Conservation (phyloP, 2,797 vertebrate genomes). For the Poecilia picta region DNA sequence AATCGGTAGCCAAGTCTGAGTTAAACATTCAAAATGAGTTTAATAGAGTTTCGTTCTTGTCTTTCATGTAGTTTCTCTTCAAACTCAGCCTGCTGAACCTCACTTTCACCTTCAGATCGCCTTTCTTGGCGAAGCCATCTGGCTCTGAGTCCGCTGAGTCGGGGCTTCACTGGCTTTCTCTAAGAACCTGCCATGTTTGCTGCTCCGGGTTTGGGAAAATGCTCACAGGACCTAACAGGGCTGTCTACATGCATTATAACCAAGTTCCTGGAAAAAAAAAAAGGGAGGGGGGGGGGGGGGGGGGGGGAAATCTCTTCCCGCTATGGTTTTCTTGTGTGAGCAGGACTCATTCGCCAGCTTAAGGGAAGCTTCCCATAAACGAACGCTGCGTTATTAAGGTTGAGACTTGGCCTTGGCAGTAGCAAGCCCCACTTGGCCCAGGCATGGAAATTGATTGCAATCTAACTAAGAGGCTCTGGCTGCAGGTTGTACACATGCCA, state of each 20-base stretch:
- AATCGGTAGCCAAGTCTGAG: conserved; percentile 54
- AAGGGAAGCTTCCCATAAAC: conserved; percentile 55
- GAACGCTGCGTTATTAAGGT: conserved; percentile 54
- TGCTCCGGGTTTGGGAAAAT: conserved; percentile 38
- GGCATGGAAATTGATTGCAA: conserved; percentile 70
- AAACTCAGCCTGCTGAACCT: conserved; percentile 16
- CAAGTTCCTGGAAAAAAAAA: conserved; percentile 29
- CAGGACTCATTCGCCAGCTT: conserved; percentile 44
- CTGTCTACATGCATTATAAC: conserved; percentile 42
- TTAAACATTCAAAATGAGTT: conserved; percentile 35
- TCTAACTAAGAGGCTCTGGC: conserved; percentile 70
- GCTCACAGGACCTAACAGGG: conserved; percentile 29
- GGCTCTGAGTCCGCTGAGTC: conserved; percentile 25
- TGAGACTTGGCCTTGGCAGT: conserved; percentile 46
- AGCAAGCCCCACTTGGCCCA: conserved; percentile 52
- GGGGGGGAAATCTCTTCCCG: conserved; percentile 1
- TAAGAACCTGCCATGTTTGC: conserved; percentile 27
- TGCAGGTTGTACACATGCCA: conserved; percentile 62
- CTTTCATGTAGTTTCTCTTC: conserved; percentile 17
- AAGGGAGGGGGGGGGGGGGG: too few species aligned
- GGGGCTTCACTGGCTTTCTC: conserved; percentile 54
- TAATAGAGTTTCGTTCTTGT: conserved; percentile 14
- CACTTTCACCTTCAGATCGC: conserved; percentile 21
- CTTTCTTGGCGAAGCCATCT: conserved; percentile 37
- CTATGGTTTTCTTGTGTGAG: conserved; percentile 33